These are phyloP conservation scores for Drosophila yakuba DNA, from an alignment of 1,140 invertebrate genomes.

Conservation along the genomic window DNA sequence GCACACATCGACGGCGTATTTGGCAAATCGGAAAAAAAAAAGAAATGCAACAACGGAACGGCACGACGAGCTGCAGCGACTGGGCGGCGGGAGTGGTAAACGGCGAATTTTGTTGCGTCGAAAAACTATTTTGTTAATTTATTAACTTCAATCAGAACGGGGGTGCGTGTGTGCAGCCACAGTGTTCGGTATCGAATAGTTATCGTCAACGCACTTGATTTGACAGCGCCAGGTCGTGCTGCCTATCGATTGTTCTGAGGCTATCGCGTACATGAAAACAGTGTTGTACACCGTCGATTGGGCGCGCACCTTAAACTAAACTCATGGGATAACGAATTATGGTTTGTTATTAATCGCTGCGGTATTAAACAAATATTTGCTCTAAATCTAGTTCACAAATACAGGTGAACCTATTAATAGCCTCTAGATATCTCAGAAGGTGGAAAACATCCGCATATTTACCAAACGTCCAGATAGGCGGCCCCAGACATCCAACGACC, in stretches of 20 bases:
- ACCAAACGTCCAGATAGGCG: conserved; percentile 22
- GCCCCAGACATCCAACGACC: conserved; percentile 29
- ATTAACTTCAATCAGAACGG: conserved; percentile 14
- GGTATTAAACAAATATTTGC: conserved; percentile 31
- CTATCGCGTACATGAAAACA: neutral
- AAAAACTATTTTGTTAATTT: conserved; percentile 14
- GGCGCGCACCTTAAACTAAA: neutral
- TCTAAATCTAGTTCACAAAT: conserved; percentile 44
- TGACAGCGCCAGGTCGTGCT: neutral
- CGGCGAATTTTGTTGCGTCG: conserved; percentile 6
- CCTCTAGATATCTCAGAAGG: conserved; percentile 8
- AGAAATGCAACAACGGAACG: neutral
- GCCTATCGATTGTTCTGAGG: neutral
- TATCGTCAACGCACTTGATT: neutral
- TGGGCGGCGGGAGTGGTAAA: conserved; percentile 4
- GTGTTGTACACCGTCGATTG: neutral
- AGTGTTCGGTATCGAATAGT: conserved; percentile 8
- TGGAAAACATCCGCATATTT: conserved; percentile 51
- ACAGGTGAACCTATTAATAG: conserved; percentile 37
- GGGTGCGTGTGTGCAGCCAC: conserved; percentile 9
- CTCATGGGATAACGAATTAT: neutral
- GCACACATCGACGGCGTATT: conserved; percentile 7
- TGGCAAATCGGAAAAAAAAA: too few relatives aligned
- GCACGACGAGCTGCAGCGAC: neutral
- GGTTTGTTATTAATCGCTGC: conserved; percentile 6